Conservation (phyloP, 1,140 invertebrate species). For the Periplaneta americana region DNA sequence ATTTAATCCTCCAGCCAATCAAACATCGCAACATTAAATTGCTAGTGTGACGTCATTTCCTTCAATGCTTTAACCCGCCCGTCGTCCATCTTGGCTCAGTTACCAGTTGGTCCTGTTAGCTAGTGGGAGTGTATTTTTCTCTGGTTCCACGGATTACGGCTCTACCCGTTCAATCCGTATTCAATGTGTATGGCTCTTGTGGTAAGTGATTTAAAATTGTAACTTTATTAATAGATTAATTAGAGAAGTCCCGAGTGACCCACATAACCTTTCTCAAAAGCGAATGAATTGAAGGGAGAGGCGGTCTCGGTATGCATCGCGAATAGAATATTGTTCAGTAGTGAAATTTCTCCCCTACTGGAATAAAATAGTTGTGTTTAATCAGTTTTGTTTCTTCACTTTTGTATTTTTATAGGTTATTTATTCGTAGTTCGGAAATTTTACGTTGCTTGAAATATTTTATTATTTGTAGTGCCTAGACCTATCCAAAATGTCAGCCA, state of each 20-base stretch:
- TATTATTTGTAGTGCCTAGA: too few species aligned
- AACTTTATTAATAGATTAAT: neutral
- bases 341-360: too few species aligned
- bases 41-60: neutral
- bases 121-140: conserved; percentile 2
- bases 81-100: conserved; percentile 11
- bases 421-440: too few species aligned
- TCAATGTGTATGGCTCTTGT: conserved; percentile 59
- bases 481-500: neutral
- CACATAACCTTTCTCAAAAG: neutral
- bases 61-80: neutral
- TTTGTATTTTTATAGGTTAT: too few species aligned
- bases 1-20: conserved; percentile 1
- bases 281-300: neutral
- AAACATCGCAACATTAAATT: neutral
- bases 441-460: too few species aligned
- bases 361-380: too few species aligned
- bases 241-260: neutral
- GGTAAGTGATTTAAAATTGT: conserved; percentile 37
- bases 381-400: too few species aligned
- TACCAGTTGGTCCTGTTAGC: conserved; percentile 12
- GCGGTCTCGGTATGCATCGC: neutral
- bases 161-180: conserved; percentile 42
- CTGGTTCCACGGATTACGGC: conserved; percentile 9
- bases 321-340: too few species aligned